phyloP scores from a whole-genome alignment of 23 tunicate species.

The Ascidia mentula region DNA sequence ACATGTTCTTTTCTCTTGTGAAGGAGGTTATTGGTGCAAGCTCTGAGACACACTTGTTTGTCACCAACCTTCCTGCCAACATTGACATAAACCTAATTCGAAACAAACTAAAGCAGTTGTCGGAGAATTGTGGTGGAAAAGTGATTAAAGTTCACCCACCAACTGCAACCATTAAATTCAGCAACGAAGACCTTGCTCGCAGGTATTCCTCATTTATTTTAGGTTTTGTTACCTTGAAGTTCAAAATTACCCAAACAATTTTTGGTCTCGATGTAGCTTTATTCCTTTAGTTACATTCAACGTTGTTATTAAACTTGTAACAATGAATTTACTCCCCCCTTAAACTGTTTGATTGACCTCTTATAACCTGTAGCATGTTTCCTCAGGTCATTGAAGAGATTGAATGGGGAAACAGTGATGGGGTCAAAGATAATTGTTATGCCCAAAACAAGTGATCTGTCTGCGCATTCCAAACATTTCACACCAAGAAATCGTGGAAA shows the following conservation, averaged over 20 bases:
- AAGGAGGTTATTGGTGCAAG: too few relatives aligned
- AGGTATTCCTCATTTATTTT: too few relatives aligned
- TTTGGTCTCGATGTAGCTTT: too few relatives aligned
- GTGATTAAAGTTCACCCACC: constrained; percentile 48
- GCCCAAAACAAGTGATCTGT: constrained; percentile 31
- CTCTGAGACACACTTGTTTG: constrained; percentile 35
- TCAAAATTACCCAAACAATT: too few relatives aligned
- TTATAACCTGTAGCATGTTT: too few relatives aligned
- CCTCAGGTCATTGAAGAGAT: constrained; percentile 56
- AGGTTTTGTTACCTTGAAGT: too few relatives aligned
- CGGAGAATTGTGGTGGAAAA: constrained; percentile 68
- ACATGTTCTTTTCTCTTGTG: too few relatives aligned
- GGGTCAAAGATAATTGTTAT: constrained; percentile 48
- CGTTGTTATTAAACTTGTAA: too few relatives aligned
- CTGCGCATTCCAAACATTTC: constrained; percentile 30
- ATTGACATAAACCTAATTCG: constrained; percentile 38
- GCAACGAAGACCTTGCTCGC: constrained; percentile 39
- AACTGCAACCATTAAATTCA: constrained; percentile 49
- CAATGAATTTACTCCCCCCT: too few relatives aligned
- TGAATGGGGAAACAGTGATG: constrained; percentile 69
- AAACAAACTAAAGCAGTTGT: constrained; percentile 30
- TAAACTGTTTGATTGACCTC: too few relatives aligned
- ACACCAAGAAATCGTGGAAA: constrained; percentile 19
- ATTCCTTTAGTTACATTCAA: too few relatives aligned
- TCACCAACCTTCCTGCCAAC: constrained; percentile 52